Percentiles rank a stretch among this genome's conserved stretches.
Evolutionary conservation across 2,888 invertebrate species (phyloP).

Genomic region (Meloe dianella): DNA sequence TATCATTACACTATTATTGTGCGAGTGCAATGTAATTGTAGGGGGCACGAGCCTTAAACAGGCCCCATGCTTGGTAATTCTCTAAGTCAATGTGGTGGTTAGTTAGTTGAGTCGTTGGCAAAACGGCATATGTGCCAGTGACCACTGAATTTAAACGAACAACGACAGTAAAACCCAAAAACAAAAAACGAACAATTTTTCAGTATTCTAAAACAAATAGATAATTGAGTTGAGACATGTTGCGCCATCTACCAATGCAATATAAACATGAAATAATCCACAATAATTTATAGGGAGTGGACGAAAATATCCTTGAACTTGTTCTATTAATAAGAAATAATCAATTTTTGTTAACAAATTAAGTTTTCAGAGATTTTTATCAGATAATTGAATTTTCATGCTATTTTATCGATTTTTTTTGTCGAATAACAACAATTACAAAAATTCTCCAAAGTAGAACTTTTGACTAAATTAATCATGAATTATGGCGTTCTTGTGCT

Average conservation of each 20-base stretch:
- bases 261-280: not conserved
- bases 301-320: not conserved
- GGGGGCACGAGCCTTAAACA: slow-evolving; percentile 46
- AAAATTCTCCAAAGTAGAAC: no score
- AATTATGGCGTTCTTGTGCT: no score
- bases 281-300: not conserved
- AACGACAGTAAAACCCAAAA: not conserved
- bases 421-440: no score
- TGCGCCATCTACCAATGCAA: not conserved
- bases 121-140: slow-evolving; percentile 37
- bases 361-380: not conserved
- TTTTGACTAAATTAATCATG: no score
- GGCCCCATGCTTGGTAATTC: slow-evolving; percentile 46
- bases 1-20: slow-evolving; percentile 6
- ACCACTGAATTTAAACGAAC: not conserved
- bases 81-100: slow-evolving; percentile 37
- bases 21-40: slow-evolving; percentile 27
- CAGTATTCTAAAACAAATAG: not conserved
- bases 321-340: not conserved
- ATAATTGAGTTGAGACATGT: not conserved
- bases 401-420: not conserved
- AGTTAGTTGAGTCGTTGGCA: not conserved
- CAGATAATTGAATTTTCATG: not conserved
- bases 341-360: not conserved
- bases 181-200: no score